Percentiles rank a stretch among this genome's conserved stretches.
phyloP scores from a whole-genome alignment of 2,113 vertebrate genomes.

The Tricholaema leucomelas region DNA sequence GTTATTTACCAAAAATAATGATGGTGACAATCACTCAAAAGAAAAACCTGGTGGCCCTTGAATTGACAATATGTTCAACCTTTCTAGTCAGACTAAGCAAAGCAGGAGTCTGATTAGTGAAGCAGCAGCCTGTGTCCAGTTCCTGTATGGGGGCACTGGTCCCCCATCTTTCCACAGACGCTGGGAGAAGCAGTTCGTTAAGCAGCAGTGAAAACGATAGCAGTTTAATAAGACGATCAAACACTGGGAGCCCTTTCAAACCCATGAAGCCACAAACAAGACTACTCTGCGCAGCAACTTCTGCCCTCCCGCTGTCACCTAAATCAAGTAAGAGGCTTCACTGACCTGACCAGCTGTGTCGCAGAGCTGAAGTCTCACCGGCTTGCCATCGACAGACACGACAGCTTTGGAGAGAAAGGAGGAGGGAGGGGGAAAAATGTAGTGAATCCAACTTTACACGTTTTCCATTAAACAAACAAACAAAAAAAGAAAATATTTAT shows the following conservation, averaged over 20 bases:
- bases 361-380: constrained; percentile 90
- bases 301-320: constrained; percentile 28
- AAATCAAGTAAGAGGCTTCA: constrained; percentile 44
- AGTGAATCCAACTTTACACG: neutral
- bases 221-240: neutral
- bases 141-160: accelerated
- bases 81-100: neutral
- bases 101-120: neutral
- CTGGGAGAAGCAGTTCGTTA: neutral
- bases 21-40: neutral
- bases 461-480: neutral
- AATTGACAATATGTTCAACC: neutral
- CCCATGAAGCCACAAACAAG: neutral
- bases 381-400: constrained; percentile 89
- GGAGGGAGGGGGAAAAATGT: neutral
- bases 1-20: neutral
- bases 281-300: neutral
- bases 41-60: neutral
- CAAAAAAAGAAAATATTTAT: neutral
- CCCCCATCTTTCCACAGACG: neutral
- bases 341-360: constrained; percentile 94
- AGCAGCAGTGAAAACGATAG: neutral
- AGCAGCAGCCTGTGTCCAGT: neutral
- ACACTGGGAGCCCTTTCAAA: constrained; percentile 34
- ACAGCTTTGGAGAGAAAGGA: constrained; percentile 76